A percentile compares a stretch with the other conserved stretches of the same genome.
Evolutionary conservation across 2,797 vertebrate genomes (phyloP).

Genomic region (Nyctibius grandis): DNA sequence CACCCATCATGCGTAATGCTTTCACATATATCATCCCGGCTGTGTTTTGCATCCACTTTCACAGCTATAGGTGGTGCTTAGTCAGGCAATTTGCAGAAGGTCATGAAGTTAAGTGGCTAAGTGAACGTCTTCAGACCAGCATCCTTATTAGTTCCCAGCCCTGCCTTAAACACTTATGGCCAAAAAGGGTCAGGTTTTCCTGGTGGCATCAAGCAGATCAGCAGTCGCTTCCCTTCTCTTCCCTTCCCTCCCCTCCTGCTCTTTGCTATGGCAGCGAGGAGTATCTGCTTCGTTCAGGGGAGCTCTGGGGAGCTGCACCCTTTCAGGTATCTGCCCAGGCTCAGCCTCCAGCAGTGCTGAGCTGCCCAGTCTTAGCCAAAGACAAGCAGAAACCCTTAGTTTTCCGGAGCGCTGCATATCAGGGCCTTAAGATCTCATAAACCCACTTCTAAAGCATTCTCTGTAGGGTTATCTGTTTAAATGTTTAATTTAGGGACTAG

Average conservation of each 20-base stretch:
- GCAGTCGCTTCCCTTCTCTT: neutral
- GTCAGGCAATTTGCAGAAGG: neutral
- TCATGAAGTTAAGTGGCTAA: neutral
- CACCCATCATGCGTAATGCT: neutral
- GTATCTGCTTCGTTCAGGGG: neutral
- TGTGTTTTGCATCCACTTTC: neutral
- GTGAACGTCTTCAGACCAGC: neutral
- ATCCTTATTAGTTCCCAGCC: neutral
- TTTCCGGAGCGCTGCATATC: neutral
- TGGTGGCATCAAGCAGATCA: neutral
- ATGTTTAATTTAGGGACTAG: conserved; percentile 1
- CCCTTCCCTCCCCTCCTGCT: neutral
- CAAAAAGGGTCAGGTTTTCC: neutral
- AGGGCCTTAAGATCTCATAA: neutral
- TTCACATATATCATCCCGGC: neutral
- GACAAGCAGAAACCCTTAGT: neutral
- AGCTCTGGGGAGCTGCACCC: neutral
- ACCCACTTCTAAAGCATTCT: neutral
- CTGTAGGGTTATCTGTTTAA: neutral
- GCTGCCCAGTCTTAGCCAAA: neutral
- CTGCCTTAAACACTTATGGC: neutral
- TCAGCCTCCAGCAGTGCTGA: neutral
- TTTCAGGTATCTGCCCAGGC: neutral
- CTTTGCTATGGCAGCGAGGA: neutral
- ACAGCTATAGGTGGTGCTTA: neutral